Evolutionary conservation across 2,113 vertebrate species (phyloP).

Genomic region (Cyprinodon variegatus): DNA sequence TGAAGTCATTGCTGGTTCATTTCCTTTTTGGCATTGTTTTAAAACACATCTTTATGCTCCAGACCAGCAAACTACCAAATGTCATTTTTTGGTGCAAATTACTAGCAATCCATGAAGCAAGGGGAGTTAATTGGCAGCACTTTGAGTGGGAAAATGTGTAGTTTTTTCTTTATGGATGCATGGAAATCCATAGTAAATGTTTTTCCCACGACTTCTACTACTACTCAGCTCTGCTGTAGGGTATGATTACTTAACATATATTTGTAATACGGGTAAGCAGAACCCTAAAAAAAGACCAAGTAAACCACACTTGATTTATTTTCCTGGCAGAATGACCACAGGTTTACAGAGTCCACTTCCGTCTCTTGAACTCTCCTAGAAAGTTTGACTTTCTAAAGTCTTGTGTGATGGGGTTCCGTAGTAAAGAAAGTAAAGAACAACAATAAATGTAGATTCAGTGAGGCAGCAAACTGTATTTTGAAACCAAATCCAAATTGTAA

Average conservation of each 20-base stretch:
- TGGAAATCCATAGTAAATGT: background rate
- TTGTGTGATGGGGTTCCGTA: conserved; percentile 28
- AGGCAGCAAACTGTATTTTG: conserved; percentile 37
- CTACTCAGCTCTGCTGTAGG: background rate
- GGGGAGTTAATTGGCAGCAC: background rate
- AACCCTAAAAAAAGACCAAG: conserved; percentile 9
- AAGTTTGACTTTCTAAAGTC: conserved; percentile 30
- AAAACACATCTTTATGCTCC: too few relatives aligned
- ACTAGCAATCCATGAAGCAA: background rate
- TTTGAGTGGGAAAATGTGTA: background rate
- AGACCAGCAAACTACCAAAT: too few relatives aligned
- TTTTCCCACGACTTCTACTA: background rate
- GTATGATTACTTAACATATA: background rate
- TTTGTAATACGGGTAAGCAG: background rate
- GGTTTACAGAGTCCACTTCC: conserved; percentile 17
- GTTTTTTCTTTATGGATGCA: background rate
- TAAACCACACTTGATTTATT: conserved; percentile 8
- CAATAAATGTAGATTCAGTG: background rate
- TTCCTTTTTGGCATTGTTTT: too few relatives aligned
- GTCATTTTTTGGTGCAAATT: too few relatives aligned
- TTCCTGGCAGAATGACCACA: conserved; percentile 15
- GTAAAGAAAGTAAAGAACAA: background rate
- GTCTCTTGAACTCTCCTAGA: conserved; percentile 12
- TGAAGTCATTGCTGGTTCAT: too few relatives aligned
- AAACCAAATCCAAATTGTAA: conserved; percentile 51